phyloP scores from a whole-genome alignment of 1,140 invertebrate genomes.

The Macrotrachela quadricornifera region DNA sequence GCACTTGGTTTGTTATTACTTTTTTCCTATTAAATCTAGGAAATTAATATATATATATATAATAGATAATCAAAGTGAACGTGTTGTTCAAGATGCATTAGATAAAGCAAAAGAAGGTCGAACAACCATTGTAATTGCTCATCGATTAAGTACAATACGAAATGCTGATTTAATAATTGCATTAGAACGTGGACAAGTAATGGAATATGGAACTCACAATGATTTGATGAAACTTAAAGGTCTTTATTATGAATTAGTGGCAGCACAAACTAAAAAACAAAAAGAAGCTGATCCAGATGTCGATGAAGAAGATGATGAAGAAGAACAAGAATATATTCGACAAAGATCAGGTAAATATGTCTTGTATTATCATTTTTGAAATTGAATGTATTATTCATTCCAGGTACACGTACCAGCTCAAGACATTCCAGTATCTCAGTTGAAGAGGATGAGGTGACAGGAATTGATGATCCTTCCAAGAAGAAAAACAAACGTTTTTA shows the following conservation, averaged over 20 bases:
- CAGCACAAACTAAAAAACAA: background rate
- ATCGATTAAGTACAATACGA: slow-evolving; percentile 60
- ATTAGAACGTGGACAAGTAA: slow-evolving; percentile 61
- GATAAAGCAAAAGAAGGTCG: slow-evolving; percentile 21
- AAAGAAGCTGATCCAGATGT: background rate
- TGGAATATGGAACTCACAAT: slow-evolving; percentile 46
- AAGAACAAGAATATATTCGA: background rate
- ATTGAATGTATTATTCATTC: too few species aligned
- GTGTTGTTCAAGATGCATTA: slow-evolving; percentile 19
- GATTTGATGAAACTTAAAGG: slow-evolving; percentile 4
- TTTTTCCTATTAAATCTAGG: too few species aligned
- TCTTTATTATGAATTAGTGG: slow-evolving; percentile 1
- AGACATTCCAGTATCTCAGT: too few species aligned
- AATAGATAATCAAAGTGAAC: slow-evolving; percentile 2
- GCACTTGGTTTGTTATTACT: slow-evolving; percentile 29
- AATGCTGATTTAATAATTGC: slow-evolving; percentile 78
- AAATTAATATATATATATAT: too few species aligned
- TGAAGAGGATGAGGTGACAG: too few species aligned
- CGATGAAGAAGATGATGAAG: background rate
- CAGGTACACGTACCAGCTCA: too few species aligned
- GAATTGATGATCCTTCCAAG: too few species aligned
- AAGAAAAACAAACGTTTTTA: too few species aligned
- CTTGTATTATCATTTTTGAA: too few species aligned
- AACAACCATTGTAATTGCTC: slow-evolving; percentile 28
- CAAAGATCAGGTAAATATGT: too few species aligned